phyloP scores from a whole-genome alignment of 2,113 vertebrate genomes.

The Abramis brama region DNA sequence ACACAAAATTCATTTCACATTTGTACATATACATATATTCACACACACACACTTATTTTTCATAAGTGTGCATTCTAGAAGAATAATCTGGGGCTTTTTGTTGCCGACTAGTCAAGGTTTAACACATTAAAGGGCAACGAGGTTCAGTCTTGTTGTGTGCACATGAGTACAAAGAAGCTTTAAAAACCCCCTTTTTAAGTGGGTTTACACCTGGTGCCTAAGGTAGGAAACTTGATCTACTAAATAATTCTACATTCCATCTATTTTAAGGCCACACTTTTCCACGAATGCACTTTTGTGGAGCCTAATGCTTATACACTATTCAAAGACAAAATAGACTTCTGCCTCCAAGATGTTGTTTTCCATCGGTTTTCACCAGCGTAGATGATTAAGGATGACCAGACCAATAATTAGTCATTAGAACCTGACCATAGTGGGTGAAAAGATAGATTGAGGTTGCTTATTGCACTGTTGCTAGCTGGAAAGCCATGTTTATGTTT shows the following conservation, averaged over 20 bases:
- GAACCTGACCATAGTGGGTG: slow-evolving; percentile 71
- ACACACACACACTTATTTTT: background rate
- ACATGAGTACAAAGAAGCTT: background rate
- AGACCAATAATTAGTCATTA: slow-evolving; percentile 75
- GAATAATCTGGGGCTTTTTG: background rate
- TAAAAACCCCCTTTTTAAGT: no score
- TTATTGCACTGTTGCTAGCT: slow-evolving; percentile 74
- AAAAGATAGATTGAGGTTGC: slow-evolving; percentile 73
- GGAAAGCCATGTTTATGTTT: slow-evolving; percentile 74
- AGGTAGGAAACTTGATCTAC: slow-evolving; percentile 67
- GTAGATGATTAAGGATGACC: slow-evolving; percentile 72
- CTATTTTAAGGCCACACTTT: slow-evolving; percentile 65
- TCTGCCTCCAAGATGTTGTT: slow-evolving; percentile 68
- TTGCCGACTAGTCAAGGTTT: background rate
- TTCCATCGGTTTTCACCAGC: slow-evolving; percentile 68
- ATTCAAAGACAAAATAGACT: slow-evolving; percentile 61
- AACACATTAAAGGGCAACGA: background rate
- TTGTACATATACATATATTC: no score
- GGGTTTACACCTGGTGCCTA: slow-evolving; percentile 36
- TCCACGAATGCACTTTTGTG: slow-evolving; percentile 65
- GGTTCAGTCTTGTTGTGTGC: background rate
- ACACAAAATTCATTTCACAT: background rate
- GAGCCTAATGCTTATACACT: slow-evolving; percentile 64
- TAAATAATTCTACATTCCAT: slow-evolving; percentile 65
- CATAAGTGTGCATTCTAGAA: background rate